A percentile compares a stretch with the other conserved stretches of the same genome.
These are phyloP conservation scores for Haliclona indistincta DNA, from an alignment of 37 sponge, comb jelly and placozoan genomes.

Conservation along the genomic window DNA sequence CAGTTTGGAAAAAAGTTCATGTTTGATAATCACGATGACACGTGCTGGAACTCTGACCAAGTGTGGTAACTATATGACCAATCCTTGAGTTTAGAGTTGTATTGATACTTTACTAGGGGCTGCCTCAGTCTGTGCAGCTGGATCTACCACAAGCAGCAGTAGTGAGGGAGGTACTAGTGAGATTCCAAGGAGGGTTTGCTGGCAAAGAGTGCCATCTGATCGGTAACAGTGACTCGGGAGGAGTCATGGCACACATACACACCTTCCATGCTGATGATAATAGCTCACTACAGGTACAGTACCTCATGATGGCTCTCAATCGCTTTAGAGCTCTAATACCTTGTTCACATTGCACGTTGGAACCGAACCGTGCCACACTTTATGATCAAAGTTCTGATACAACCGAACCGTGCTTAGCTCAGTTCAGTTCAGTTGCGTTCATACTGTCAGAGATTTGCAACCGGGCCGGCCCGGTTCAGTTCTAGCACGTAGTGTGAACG, in stretches of 20 bases:
- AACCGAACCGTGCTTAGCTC: too few relatives aligned
- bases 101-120: slow-evolving; percentile 53
- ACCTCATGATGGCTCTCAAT: too few relatives aligned
- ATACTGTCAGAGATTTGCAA: too few relatives aligned
- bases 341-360: too few relatives aligned
- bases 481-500: too few relatives aligned
- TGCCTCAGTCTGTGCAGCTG: slow-evolving; percentile 61
- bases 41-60: slow-evolving; percentile 98
- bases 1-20: slow-evolving; percentile 92
- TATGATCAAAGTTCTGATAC: too few relatives aligned
- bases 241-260: neutral
- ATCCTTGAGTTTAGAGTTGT: neutral
- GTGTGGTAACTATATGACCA: slow-evolving; percentile 17
- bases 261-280: slow-evolving; percentile 63
- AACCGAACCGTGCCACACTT: too few relatives aligned
- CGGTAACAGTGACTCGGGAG: slow-evolving; percentile 18
- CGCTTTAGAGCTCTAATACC: too few relatives aligned
- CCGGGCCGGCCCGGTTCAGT: too few relatives aligned
- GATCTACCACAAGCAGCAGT: slow-evolving; percentile 59
- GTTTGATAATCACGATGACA: slow-evolving; percentile 93
- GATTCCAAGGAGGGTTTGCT: slow-evolving; percentile 94
- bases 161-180: slow-evolving; percentile 37
- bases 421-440: too few relatives aligned
- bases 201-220: slow-evolving; percentile 52
- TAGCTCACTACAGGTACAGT: slow-evolving; percentile 67